Percentiles rank a stretch among this genome's conserved stretches.
Evolutionary conservation across 2,113 vertebrate genomes (phyloP).

Genomic region (Barbus barbus): DNA sequence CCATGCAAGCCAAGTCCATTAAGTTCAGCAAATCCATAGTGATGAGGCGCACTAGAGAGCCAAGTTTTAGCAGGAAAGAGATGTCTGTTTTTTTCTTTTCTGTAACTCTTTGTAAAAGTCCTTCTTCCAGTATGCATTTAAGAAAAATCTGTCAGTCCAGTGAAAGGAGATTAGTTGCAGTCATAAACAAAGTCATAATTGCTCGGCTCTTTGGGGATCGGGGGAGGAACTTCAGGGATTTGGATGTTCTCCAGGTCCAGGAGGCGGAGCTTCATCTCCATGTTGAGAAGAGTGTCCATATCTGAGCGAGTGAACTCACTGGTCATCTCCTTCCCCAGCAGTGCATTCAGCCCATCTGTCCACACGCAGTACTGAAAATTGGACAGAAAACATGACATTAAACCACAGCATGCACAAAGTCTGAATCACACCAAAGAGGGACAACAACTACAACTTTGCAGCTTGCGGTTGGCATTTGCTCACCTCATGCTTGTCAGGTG

Average conservation of each 20-base stretch:
- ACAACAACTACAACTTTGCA: neutral
- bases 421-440: neutral
- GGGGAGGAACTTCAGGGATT: constrained; percentile 95
- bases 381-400: constrained; percentile 19
- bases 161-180: constrained; percentile 86
- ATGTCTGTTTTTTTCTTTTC: constrained; percentile 63
- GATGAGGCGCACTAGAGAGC: constrained; percentile 55
- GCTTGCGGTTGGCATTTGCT: constrained; percentile 53
- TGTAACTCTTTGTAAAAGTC: constrained; percentile 52
- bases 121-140: constrained; percentile 79
- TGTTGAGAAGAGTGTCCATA: constrained; percentile 96
- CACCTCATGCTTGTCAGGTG: constrained; percentile 99
- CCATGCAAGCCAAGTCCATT: constrained; percentile 47
- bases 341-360: constrained; percentile 95
- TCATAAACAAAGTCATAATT: constrained; percentile 99
- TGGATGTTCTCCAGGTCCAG: constrained; percentile 98
- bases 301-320: constrained; percentile 94
- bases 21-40: constrained; percentile 57
- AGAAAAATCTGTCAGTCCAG: constrained; percentile 71
- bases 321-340: constrained; percentile 97
- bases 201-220: constrained; percentile 99
- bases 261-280: constrained; percentile 99
- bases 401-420: neutral
- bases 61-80: constrained; percentile 61
- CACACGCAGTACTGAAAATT: constrained; percentile 91